These are phyloP conservation scores for Drosophila subquinaria DNA, from an alignment of 2,888 invertebrate species.

Conservation along the genomic window DNA sequence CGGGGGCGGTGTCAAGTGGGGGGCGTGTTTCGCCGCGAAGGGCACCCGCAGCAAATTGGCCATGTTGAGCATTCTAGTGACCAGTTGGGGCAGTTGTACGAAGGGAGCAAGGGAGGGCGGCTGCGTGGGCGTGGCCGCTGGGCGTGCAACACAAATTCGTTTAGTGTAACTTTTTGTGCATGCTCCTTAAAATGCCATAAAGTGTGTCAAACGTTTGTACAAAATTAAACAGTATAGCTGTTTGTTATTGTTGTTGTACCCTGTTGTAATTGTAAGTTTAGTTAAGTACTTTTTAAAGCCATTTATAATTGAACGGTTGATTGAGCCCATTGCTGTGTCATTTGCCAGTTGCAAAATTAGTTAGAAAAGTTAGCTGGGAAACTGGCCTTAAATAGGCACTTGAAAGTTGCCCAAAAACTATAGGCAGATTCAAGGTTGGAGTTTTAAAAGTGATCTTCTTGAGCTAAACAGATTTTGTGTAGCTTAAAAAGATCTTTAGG, in stretches of 20 bases:
- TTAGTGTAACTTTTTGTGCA: constrained; percentile 63
- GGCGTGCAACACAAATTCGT: constrained; percentile 69
- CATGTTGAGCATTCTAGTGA: constrained; percentile 52
- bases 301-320: constrained; percentile 69
- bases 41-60: constrained; percentile 68
- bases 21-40: constrained; percentile 38
- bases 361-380: constrained; percentile 4
- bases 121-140: neutral
- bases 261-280: too few species aligned
- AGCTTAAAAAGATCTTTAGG: neutral
- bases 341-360: constrained; percentile 14
- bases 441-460: neutral
- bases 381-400: neutral
- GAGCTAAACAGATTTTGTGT: neutral
- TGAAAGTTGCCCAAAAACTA: constrained; percentile 3
- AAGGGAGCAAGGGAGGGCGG: neutral
- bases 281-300: constrained; percentile 46
- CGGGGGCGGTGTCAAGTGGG: constrained; percentile 3
- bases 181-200: constrained; percentile 72
- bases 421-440: neutral
- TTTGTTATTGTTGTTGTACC: neutral
- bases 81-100: neutral
- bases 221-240: constrained; percentile 61
- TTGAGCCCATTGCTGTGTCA: constrained; percentile 57
- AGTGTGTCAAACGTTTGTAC: constrained; percentile 64